Evolutionary conservation across 2,888 invertebrate genomes (phyloP).

Genomic region (Sinhomidia bicolor): DNA sequence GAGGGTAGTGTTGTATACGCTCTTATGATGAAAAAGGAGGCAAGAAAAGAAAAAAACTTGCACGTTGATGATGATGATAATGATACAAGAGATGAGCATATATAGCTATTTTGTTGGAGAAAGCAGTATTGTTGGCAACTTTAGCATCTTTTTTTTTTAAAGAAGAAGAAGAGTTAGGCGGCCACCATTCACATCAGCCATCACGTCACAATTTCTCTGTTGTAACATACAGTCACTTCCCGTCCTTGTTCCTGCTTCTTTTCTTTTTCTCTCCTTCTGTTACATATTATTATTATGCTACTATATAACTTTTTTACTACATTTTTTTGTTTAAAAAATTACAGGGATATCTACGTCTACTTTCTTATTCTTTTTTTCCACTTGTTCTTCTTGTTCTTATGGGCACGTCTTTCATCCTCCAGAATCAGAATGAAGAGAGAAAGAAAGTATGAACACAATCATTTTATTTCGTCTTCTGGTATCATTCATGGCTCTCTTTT

Average conservation of each 20-base stretch:
- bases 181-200: conserved; percentile 57
- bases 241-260: conserved; percentile 30
- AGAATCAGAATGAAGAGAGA: conserved; percentile 36
- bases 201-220: conserved; percentile 61
- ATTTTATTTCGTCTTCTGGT: conserved; percentile 61
- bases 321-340: conserved; percentile 41
- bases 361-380: background rate
- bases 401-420: background rate
- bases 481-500: conserved; percentile 62
- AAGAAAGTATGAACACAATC: conserved; percentile 44
- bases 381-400: background rate
- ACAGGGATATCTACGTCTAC: conserved; percentile 38
- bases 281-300: no score
- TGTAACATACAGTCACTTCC: conserved; percentile 49
- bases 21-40: background rate
- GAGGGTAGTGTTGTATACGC: background rate
- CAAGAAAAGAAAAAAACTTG: conserved; percentile 10
- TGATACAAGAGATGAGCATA: conserved; percentile 36
- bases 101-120: conserved; percentile 17
- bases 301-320: conserved; percentile 14
- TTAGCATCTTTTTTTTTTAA: conserved; percentile 38
- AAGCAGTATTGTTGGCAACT: conserved; percentile 56
- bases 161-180: conserved; percentile 36
- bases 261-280: background rate
- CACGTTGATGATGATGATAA: background rate